Base-by-base conservation (phyloP, 2,888 invertebrate species). In the Trissoscelio sp. region DNA sequence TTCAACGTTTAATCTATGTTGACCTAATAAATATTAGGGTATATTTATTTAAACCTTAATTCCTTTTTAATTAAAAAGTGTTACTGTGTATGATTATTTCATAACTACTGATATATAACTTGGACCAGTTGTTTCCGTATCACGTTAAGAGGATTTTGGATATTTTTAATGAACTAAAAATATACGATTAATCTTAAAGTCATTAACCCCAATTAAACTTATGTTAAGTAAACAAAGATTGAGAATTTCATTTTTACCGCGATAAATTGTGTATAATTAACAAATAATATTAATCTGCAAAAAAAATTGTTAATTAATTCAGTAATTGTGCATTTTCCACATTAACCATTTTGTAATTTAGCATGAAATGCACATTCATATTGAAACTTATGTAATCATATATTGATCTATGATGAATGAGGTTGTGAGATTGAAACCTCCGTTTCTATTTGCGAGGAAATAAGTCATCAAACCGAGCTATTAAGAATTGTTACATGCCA, bases 121-220 rank as follows among this genome's bases (percentile, higher is more conserved):
- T 69, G 7, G 18, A 20, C 14, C 48, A 58, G 22, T 70, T 67
- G 67, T 70, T 46, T 70, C 46, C 31, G 34, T 44, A 46, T 57
- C 58, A 37, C 18, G 34, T 70, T 64, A 31, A 31, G 11, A 48
- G 46, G 1, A 44, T 31, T 31, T 31, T 31, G n/a, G n/a, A n/a
- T n/a, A n/a, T n/a, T 62, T 69, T 57, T 55, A 60, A 51, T 51
- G 60, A 72, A 58, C 48, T 14, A 18, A 58, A 60, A 51, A 28
- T 20, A 20, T 51, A 42, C 12, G 51, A 18, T 39, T 12, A 60
- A 72, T 51, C 51, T 14, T 12, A 51, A 60, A 60, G 42, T 72
- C 42, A 60, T 72, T 72, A 51, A 72, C 60, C 60, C 39, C 22
- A 39, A 70, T 70, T 58, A 58, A 70, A 58, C 14, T 9, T n/a